Evolutionary conservation across 1,140 invertebrate species (phyloP), one percentile per base, ranked within the genome.

Genomic region (Fragariocoptes setiger): DNA sequence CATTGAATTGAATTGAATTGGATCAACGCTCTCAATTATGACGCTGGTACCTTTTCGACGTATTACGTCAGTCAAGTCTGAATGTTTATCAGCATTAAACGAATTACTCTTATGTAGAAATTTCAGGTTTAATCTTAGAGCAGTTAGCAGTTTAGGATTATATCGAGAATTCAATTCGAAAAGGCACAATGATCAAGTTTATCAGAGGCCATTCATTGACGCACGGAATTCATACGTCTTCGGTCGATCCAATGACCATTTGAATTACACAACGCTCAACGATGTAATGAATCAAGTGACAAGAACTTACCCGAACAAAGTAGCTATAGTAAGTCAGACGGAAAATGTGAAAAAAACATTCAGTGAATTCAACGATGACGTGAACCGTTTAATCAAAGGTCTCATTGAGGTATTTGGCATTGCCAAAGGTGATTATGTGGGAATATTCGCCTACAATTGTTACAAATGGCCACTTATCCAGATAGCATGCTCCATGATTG

Each of bases 371-470:
- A 41, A 47, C 35, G 20, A 39, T 3, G 46, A 47, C 18, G 46
- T 46, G n/a, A 43, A 47, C 35, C 17, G 39, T 25, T n/a, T 47
- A 2, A 20, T 41, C 13, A 37, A 47, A 35, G 22, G 37, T 31
- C 41, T 47, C 16, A 19, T 16, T 25, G 22, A 40, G 17, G 14
- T 45, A 16, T 31, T 46, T 3, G 16, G 19, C 19, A 15, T 44
- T 8, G 17, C 18, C 18, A 19, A 31, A 39, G 46, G 46, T n/a
- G 46, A 47, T 38, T 38, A 39, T 3, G 37, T 46, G 4, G 46
- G 43, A 12, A 17, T 47, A 14, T 47, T 43, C 40, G 38, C 46
- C 17, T 46, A 38, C 25, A 47, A 47, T 21, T 37, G 39, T 12
- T 42, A 47, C 18, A 38, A 38, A 17, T 47, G 43, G 43, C 21